Conservation (phyloP, 2,888 invertebrate genomes). For the Coelogynopora nodosa region DNA sequence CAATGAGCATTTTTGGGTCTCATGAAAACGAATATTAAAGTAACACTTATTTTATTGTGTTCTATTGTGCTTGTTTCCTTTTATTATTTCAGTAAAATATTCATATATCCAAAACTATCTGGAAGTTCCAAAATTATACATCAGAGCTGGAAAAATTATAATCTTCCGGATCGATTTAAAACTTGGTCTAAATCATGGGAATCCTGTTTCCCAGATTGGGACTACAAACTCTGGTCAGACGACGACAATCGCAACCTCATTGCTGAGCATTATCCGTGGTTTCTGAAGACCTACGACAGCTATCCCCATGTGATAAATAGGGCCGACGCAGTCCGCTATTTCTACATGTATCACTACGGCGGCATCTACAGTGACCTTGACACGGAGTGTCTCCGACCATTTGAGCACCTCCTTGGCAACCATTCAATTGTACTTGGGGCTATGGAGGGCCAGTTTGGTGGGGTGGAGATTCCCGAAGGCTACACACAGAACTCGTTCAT, state of each 20-base stretch:
- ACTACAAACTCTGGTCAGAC: background rate
- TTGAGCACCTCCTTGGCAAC: constrained; percentile 25
- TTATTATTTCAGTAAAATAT: too few relatives aligned
- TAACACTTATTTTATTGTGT: too few relatives aligned
- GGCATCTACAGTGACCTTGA: constrained; percentile 36
- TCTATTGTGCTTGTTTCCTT: too few relatives aligned
- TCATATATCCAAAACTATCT: too few relatives aligned
- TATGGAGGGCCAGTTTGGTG: constrained; percentile 6
- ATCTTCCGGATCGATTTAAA: constrained; percentile 8
- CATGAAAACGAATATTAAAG: too few relatives aligned
- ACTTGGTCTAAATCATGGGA: background rate
- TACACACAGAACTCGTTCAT: constrained; percentile 29
- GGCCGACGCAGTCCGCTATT: constrained; percentile 36
- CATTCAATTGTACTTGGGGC: constrained; percentile 33
- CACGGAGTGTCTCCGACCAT: constrained; percentile 39
- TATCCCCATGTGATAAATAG: background rate
- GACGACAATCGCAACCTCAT: constrained; percentile 37
- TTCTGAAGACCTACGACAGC: constrained; percentile 33
- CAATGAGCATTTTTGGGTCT: too few relatives aligned
- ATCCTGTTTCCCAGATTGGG: constrained; percentile 29
- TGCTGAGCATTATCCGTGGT: constrained; percentile 32
- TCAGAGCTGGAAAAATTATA: constrained; percentile 21
- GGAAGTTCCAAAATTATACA: too few relatives aligned
- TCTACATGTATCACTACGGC: constrained; percentile 41
- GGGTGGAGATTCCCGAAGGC: background rate